Conservation (phyloP, 1,140 invertebrate genomes). For the Drosophila equinoxialis region DNA sequence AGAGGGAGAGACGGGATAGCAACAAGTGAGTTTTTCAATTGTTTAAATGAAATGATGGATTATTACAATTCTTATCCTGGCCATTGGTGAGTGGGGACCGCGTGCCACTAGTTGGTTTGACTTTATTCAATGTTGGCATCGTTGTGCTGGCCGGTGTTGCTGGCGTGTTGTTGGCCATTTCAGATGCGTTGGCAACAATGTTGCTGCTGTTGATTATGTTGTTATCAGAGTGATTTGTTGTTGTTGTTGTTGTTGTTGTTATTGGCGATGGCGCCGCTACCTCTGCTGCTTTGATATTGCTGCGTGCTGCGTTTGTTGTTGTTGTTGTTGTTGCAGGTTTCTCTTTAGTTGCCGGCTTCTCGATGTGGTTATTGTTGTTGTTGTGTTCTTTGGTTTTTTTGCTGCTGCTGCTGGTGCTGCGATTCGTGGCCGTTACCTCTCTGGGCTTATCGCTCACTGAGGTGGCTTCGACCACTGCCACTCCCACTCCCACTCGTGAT, state of each 20-base stretch:
- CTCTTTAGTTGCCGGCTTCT: conserved; percentile 59
- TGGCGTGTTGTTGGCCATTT: conserved; percentile 45
- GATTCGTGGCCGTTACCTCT: conserved; percentile 53
- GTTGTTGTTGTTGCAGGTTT: conserved; percentile 49
- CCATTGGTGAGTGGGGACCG: conserved; percentile 70
- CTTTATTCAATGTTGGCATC: conserved; percentile 81
- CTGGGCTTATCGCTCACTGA: conserved; percentile 54
- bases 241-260: conserved; percentile 28
- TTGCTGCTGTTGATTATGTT: conserved; percentile 30
- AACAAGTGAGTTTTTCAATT: conserved; percentile 26
- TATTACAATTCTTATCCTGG: conserved; percentile 81
- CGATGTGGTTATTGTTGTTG: conserved; percentile 28
- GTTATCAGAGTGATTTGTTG: conserved; percentile 25
- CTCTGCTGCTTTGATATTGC: conserved; percentile 26
- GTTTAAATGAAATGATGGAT: conserved; percentile 24
- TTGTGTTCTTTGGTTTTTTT: conserved; percentile 71
- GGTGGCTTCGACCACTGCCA: background rate
- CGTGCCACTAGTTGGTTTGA: conserved; percentile 71
- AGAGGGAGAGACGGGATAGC: conserved; percentile 1
- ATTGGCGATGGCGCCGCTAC: conserved; percentile 23
- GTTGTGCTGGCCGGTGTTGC: conserved; percentile 67
- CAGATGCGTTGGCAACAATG: conserved; percentile 40
- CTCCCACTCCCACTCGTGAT: conserved; percentile 16
- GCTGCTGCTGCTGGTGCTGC: conserved; percentile 18
- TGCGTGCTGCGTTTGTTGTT: conserved; percentile 32